Evolutionary conservation across 1,140 invertebrate genomes (phyloP), one percentile per base, ranked within the genome.

Genomic region (Dryas iulia): DNA sequence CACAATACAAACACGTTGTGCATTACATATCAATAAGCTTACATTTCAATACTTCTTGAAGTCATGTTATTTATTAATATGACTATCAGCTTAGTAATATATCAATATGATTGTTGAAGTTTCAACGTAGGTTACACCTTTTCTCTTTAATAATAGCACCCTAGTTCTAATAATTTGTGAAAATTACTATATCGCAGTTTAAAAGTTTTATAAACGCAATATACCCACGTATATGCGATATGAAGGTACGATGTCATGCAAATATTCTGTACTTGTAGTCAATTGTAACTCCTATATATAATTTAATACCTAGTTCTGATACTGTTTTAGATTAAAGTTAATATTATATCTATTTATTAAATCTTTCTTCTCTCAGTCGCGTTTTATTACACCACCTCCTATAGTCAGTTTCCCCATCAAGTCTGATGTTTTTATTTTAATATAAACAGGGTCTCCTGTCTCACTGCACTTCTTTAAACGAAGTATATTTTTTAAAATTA

Each of bases 321-420:
- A 87, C 77, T 84, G 82, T 88, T 89, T 87, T 86, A 88, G 84
- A 89, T 80, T 88, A 84, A 84, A 87, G 77, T 83, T 86, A 85
- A 87, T 84, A 47, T 21, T 47, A 82, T 86, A 89, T 85, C 89
- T 91, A 91, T 89, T 89, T 91, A 91, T 89, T 91, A 91, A 91
- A 91, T 87, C 84, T 89, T 91, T 89, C 88, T 90, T 87, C 88
- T 91, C 88, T 87, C 77, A 77, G 31, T 59, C 12, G 52, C 70
- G 61, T 78, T 78, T 80, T 71, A 78, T 76, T 66, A 21, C 18
- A 47, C 31, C 14, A 47, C 39, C 39, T 39, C 39, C 39, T 21
- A 3, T 21, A 10, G 6, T 47, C 11, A 33, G 31, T 11, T 11
- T 12, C 11, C n/a, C n/a, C n/a, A n/a, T n/a, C n/a, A n/a, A n/a